These are phyloP conservation scores for Scolanthus callimorphus DNA, from an alignment of 92 coral and sea anemone species.

Conservation along the genomic window DNA sequence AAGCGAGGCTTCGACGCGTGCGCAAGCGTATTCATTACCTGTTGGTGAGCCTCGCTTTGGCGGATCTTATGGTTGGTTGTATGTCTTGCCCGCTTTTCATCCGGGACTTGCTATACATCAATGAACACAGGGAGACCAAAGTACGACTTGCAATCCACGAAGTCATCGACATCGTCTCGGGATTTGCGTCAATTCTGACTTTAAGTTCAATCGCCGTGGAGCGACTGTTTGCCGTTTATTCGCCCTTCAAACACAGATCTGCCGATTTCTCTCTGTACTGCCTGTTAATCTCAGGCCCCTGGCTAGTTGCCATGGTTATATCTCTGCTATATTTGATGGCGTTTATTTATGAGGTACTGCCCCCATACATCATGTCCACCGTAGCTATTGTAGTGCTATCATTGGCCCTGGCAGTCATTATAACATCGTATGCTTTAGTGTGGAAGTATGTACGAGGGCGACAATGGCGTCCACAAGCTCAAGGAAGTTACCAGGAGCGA, in stretches of 20 bases:
- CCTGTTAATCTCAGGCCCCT: constrained; percentile 30
- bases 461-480: constrained; percentile 18
- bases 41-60: constrained; percentile 47
- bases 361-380: constrained; percentile 21
- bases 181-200: constrained; percentile 54
- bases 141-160: constrained; percentile 30
- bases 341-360: constrained; percentile 1
- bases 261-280: constrained; percentile 28
- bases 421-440: constrained; percentile 9
- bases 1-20: constrained; percentile 37
- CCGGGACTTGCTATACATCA: constrained; percentile 29
- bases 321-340: constrained; percentile 16
- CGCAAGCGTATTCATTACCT: constrained; percentile 63
- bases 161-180: constrained; percentile 51
- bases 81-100: constrained; percentile 45
- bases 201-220: constrained; percentile 49
- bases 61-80: constrained; percentile 55
- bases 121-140: constrained; percentile 10
- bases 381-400: constrained; percentile 28
- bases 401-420: constrained; percentile 9
- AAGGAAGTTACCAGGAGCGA: constrained; percentile 26
- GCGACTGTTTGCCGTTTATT: constrained; percentile 50
- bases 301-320: constrained; percentile 37
- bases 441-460: constrained; percentile 9
- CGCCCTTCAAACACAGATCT: constrained; percentile 46